Percentiles rank a stretch among this genome's conserved stretches.
These are phyloP conservation scores for Nannoperca obscura DNA, from an alignment of 2,797 vertebrate genomes.

Conservation along the genomic window DNA sequence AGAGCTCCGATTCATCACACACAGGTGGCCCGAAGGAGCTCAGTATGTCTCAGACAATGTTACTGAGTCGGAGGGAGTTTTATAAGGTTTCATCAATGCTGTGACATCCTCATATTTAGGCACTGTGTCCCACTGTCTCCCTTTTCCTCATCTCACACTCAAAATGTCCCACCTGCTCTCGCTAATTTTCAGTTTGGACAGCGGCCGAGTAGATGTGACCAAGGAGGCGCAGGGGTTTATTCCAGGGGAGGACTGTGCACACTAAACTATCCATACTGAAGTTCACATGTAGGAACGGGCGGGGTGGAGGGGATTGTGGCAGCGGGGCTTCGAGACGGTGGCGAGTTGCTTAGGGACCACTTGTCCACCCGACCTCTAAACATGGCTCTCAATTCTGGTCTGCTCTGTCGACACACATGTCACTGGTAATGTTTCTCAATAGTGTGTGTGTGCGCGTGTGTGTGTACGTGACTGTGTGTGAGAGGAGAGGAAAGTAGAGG, in stretches of 20 bases:
- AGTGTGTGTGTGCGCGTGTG: constrained; percentile 29
- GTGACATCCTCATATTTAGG: constrained; percentile 43
- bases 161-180: constrained; percentile 60
- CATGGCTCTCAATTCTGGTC: constrained; percentile 74
- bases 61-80: constrained; percentile 48
- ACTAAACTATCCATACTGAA: constrained; percentile 49
- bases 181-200: constrained; percentile 59
- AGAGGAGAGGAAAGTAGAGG: not conserved
- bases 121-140: constrained; percentile 43
- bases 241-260: constrained; percentile 55
- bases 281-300: constrained; percentile 43
- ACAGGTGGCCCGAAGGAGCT: constrained; percentile 45
- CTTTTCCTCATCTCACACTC: constrained; percentile 39
- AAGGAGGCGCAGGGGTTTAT: constrained; percentile 49
- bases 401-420: constrained; percentile 45
- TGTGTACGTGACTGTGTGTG: constrained; percentile 2
- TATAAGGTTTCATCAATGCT: constrained; percentile 34
- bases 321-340: constrained; percentile 55
- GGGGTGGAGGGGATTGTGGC: constrained; percentile 47
- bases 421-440: constrained; percentile 53
- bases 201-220: constrained; percentile 37
- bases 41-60: constrained; percentile 37
- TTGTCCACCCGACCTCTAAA: constrained; percentile 63
- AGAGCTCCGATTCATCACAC: constrained; percentile 60
- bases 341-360: constrained; percentile 74